Evolutionary conservation across 1,140 invertebrate species (phyloP).

Genomic region (Drosophila miranda): DNA sequence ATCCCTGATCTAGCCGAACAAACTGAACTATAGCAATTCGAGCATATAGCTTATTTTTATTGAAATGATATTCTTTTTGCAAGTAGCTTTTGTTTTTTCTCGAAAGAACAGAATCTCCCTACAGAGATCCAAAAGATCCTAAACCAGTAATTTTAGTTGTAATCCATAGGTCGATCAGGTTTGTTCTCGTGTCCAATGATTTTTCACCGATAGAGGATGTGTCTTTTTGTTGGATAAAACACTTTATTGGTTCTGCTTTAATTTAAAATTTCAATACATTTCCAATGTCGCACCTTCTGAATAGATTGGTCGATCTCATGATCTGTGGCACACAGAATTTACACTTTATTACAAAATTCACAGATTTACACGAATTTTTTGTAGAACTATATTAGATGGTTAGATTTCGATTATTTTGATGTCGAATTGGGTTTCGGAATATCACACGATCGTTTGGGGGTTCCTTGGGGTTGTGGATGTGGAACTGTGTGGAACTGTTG

Average conservation of each 20-base stretch:
- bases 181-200: background rate
- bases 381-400: too few species aligned
- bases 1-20: too few species aligned
- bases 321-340: slow-evolving; percentile 14
- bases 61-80: too few species aligned
- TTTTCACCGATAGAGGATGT: background rate
- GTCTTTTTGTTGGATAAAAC: background rate
- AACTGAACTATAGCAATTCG: too few species aligned
- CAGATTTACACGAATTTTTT: slow-evolving; percentile 4
- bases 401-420: background rate
- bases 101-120: too few species aligned
- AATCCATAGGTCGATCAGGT: background rate
- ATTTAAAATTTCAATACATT: background rate
- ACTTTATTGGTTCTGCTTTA: background rate
- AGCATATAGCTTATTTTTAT: too few species aligned
- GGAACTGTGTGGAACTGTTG: slow-evolving; percentile 19
- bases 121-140: too few species aligned
- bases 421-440: background rate
- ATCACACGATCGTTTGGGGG: slow-evolving; percentile 21
- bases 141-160: too few species aligned
- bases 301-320: slow-evolving; percentile 38
- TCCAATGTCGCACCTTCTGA: slow-evolving; percentile 42
- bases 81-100: too few species aligned
- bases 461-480: slow-evolving; percentile 3
- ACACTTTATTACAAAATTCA: slow-evolving; percentile 5